Evolutionary conservation across 1,140 invertebrate genomes (phyloP).

Genomic region (Camponotus pennsylvanicus): DNA sequence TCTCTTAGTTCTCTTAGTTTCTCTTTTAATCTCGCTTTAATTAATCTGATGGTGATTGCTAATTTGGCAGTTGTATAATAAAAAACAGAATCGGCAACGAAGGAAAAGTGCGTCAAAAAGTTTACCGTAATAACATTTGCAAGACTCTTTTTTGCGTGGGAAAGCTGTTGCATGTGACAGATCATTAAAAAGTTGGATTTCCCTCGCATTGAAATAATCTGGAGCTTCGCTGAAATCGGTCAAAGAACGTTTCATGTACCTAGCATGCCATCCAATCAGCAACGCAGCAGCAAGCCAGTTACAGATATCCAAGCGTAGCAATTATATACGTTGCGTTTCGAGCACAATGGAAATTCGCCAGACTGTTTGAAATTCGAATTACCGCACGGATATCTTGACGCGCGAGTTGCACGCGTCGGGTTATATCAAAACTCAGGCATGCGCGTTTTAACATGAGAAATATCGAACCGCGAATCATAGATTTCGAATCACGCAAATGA

Average conservation of each 20-base stretch:
- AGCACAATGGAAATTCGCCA: slow-evolving; percentile 83
- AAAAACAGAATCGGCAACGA: neutral
- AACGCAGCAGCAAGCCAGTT: slow-evolving; percentile 80
- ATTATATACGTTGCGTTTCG: slow-evolving; percentile 80
- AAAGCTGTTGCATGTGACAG: neutral
- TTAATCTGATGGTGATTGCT: neutral
- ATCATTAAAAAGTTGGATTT: slow-evolving; percentile 67
- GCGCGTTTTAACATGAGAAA: slow-evolving; percentile 5
- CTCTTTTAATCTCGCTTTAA: neutral
- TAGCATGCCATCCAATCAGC: slow-evolving; percentile 75
- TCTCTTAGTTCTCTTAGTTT: neutral
- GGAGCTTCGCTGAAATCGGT: slow-evolving; percentile 67
- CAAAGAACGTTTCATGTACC: slow-evolving; percentile 54
- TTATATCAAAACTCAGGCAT: slow-evolving; percentile 48
- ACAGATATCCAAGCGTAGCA: slow-evolving; percentile 80
- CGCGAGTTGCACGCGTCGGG: slow-evolving; percentile 70
- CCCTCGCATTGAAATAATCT: slow-evolving; percentile 62
- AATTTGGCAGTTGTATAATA: neutral
- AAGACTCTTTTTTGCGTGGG: slow-evolving; percentile 12
- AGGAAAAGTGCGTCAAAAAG: neutral
- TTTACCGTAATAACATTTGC: neutral
- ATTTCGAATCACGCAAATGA: slow-evolving; percentile 39
- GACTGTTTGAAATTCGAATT: slow-evolving; percentile 85
- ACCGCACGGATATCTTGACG: slow-evolving; percentile 82
- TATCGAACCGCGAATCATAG: slow-evolving; percentile 39